Base-by-base conservation (phyloP, 1,140 invertebrate genomes). In the Protaetia brevitarsis region DNA sequence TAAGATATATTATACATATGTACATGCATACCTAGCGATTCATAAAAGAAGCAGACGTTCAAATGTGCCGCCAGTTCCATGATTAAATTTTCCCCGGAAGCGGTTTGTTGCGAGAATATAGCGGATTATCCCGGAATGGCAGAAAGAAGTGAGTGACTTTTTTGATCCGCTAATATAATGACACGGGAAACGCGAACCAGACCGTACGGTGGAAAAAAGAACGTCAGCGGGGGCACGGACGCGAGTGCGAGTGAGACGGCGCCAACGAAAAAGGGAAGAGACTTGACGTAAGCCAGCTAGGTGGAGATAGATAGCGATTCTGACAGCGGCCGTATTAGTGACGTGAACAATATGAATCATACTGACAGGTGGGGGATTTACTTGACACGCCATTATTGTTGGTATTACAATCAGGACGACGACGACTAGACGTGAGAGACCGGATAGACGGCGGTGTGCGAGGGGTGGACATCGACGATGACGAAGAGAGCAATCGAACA, bases 291-390 rank as follows among this genome's bases (percentile, higher is more conserved):
- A 58, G 21, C 21, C 56, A 27, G 19, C 13, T 28, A 58, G 56
- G 37, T 23, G 57, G 57, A 59, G 57, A 59, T 59, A 19, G 57
- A 59, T 59, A 59, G 26, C 23, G 27, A 28, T 59, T 59, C 57
- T 59, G 57, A 59, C 57, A 59, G 57, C 41, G 23, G 6, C 29
- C 57, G 57, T 59, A 59, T 59, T 59, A 59, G 57, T 59, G 57
- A 59, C 26, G 26, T 59, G 57, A 59, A 59, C 57, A 59, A 59
- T 59, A 59, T 59, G 57, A 59, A 59, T 59, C 57, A 59, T 59
- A 31, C 11, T 59, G 57, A 59, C 57, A 59, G 57, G 57, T 59
- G 57, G 57, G 56, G 57, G 57, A 59, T 59, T 59, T 59, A 59
- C 57, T 29, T 59, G 57, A 59, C 57, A 59, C 29, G 57, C 57